Base-by-base conservation (phyloP, 2,888 invertebrate species). In the Dusona sp. region DNA sequence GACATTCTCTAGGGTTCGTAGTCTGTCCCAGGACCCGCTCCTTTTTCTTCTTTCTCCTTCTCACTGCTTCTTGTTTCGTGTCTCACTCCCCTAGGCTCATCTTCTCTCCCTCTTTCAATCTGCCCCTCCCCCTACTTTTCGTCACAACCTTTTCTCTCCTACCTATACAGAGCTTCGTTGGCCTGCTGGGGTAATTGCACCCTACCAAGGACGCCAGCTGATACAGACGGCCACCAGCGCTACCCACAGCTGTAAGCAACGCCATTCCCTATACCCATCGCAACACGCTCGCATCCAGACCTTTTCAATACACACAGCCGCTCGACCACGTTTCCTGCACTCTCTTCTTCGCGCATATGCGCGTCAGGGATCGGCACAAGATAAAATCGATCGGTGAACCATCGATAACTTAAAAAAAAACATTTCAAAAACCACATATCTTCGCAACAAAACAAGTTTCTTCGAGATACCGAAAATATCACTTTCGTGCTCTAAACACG, bases 151-250 rank as follows among this genome's bases (percentile, higher is more conserved):
- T 86, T 84, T 80, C 85, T 84, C 77, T 82, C 83, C 73, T 77
- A n/a, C 57, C 65, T 79, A 38, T 42, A 67, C 51, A 68, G 74
- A 79, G 80, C 89, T 89, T 89, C 89, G 91, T 83, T 89, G 89
- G 87, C 90, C 88, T 88, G 92, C 90, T 91, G 92, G 92, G 94
- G 93, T 94, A 94, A 94, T 94, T 93, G 94, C 93, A 93, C 94
- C 93, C 93, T 93, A 92, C 94, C 94, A 94, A 94, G 94, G 94
- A 92, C 94, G 94, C 93, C 94, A 94, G 94, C 94, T 94, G 94
- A 94, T 94, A 93, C 92, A 91, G 92, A 25, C 92, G 90, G 90
- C 92, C 88, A 89, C 84, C 89, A 87, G 85, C 87, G 79, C 86
- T 70, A 77, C 84, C 80, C 86, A 88, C 89, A 89, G 87, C 89